These are phyloP conservation scores for Varanus komodoensis DNA, from an alignment of 2,113 vertebrate species.

Conservation along the genomic window DNA sequence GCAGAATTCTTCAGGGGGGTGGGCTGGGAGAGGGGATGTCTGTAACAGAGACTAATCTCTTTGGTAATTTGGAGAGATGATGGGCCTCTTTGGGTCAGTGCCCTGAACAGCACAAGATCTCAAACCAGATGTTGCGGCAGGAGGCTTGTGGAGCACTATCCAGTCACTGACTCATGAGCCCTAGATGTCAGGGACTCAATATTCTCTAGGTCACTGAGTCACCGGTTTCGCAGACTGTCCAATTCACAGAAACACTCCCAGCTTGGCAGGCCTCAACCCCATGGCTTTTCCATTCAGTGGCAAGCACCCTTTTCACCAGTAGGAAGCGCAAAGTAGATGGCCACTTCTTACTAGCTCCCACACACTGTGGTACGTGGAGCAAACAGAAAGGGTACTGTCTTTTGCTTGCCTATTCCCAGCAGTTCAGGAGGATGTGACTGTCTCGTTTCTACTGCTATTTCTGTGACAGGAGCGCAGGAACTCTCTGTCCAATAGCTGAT, in stretches of 20 bases:
- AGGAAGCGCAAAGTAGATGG: not conserved
- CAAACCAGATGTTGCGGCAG: constrained; percentile 21
- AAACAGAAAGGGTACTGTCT: not conserved
- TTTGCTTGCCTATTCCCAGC: not conserved
- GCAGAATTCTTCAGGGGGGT: not conserved
- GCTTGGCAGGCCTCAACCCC: not conserved
- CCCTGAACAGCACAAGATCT: not conserved
- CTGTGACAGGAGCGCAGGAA: not conserved
- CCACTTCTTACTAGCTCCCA: not conserved
- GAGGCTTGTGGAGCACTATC: not conserved
- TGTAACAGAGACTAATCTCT: not conserved
- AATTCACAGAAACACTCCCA: not conserved
- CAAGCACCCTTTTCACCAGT: not conserved
- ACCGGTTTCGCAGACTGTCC: not conserved
- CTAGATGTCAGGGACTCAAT: constrained; percentile 2
- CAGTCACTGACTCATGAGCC: constrained; percentile 10
- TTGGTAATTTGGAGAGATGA: constrained; percentile 22
- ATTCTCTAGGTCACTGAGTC: constrained; percentile 16
- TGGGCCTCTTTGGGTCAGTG: constrained; percentile 13
- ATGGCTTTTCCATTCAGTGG: not conserved
- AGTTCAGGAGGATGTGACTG: not conserved
- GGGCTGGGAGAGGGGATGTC: not conserved
- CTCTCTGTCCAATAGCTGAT: not conserved
- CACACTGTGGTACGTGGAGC: not conserved
- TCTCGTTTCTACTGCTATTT: not conserved